Evolutionary conservation across 2,797 vertebrate genomes (phyloP).

Genomic region (Glossophaga mutica): DNA sequence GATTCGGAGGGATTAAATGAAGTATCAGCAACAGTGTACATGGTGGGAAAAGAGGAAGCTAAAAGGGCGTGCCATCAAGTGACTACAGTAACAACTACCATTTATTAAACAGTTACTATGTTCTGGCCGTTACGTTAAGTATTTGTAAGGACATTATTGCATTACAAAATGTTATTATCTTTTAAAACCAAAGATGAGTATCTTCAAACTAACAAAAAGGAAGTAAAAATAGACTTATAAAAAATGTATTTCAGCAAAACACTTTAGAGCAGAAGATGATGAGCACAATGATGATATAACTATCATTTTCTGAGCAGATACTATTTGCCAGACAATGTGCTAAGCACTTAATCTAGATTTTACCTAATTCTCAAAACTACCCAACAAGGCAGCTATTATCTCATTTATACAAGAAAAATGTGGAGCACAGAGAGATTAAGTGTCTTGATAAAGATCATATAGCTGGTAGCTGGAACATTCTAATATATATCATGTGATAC

Average conservation of each 20-base stretch:
- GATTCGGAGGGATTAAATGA: background rate
- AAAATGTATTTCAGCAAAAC: background rate
- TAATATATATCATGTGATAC: background rate
- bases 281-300: background rate
- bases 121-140: background rate
- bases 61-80: background rate
- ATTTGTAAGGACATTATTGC: background rate
- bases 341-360: slow-evolving; percentile 9
- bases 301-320: background rate
- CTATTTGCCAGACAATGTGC: background rate
- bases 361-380: background rate
- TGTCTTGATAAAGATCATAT: background rate
- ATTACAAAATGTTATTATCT: background rate
- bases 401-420: slow-evolving; percentile 24
- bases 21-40: background rate
- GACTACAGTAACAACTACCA: background rate
- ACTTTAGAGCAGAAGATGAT: background rate
- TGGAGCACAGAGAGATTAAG: background rate
- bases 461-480: background rate
- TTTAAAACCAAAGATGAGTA: background rate
- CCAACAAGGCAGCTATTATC: background rate
- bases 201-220: background rate
- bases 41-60: background rate
- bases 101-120: background rate
- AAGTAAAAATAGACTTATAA: slow-evolving; percentile 2